Evolutionary conservation across 64 coral and sea anemone genomes (phyloP).

Genomic region (Trachythela sp.): DNA sequence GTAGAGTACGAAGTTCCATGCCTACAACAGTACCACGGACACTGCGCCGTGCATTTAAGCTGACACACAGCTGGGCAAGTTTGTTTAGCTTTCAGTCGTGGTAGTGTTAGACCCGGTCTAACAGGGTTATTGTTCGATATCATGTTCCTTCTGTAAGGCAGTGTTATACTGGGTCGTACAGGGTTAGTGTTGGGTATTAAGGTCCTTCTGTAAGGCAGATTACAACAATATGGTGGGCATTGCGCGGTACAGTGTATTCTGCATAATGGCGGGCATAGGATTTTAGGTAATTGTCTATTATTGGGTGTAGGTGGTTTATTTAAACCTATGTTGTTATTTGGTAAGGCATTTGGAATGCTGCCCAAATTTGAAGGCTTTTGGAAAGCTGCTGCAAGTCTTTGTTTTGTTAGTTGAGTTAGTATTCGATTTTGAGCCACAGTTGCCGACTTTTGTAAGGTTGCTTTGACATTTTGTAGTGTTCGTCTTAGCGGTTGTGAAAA

Average conservation of each 20-base stretch:
- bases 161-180: not conserved
- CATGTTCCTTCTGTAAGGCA: not conserved
- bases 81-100: not conserved
- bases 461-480: too few relatives aligned
- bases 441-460: not conserved
- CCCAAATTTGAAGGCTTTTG: not conserved
- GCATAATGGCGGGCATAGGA: not conserved
- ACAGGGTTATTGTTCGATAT: too few relatives aligned
- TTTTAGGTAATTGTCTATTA: not conserved
- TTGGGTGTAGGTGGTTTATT: not conserved
- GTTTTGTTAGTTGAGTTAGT: not conserved
- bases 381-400: not conserved
- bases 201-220: not conserved
- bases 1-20: not conserved
- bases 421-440: not conserved
- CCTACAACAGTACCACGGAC: not conserved
- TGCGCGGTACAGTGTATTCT: not conserved
- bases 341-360: not conserved
- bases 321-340: not conserved
- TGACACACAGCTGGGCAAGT: not conserved
- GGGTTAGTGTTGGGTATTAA: not conserved
- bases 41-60: not conserved
- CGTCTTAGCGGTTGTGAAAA: too few relatives aligned
- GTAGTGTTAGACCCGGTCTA: too few relatives aligned
- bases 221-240: slow-evolving; percentile 48